A percentile compares a stretch with the other conserved stretches of the same genome.
Conservation (phyloP, 2,797 vertebrate species). For the Loris lydekkerianus region DNA sequence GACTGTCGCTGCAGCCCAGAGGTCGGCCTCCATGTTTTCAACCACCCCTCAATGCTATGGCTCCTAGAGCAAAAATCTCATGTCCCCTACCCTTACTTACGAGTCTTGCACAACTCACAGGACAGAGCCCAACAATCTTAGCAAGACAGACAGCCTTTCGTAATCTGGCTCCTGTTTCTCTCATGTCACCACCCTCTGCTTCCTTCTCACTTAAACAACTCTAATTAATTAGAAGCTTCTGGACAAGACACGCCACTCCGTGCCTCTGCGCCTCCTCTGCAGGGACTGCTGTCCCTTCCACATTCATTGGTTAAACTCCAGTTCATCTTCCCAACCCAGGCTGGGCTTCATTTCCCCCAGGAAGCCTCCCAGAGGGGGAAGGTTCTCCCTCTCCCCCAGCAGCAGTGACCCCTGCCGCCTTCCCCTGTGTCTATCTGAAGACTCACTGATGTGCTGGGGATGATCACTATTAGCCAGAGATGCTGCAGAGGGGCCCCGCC, state of each 20-base stretch:
- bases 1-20: background rate
- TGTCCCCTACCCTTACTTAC: rapidly evolving
- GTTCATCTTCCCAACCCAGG: background rate
- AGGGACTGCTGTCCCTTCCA: background rate
- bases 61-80: background rate
- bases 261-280: background rate
- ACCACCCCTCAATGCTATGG: background rate
- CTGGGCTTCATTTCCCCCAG: background rate
- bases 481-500: background rate
- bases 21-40: background rate
- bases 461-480: background rate
- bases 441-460: background rate
- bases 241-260: background rate
- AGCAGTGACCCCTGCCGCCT: background rate
- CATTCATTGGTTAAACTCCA: background rate
- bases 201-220: background rate
- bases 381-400: background rate
- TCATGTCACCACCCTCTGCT: rapidly evolving
- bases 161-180: background rate
- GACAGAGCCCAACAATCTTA: background rate
- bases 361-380: background rate
- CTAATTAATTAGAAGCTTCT: background rate
- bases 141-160: background rate
- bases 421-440: background rate
- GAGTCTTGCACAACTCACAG: background rate